Evolutionary conservation across 2,888 invertebrate genomes (phyloP).

Genomic region (Plusia festucae): DNA sequence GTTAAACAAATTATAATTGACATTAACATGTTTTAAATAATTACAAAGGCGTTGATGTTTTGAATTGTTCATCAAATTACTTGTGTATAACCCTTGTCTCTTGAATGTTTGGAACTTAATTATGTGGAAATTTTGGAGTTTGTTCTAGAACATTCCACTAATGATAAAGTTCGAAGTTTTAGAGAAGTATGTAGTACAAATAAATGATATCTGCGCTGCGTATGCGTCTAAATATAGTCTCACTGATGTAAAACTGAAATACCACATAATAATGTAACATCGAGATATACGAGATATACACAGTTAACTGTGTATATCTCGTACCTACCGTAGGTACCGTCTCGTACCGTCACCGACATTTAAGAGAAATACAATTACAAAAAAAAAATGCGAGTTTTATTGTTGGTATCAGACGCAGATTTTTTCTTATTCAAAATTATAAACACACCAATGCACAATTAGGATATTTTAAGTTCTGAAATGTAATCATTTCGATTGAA

Average conservation of each 20-base stretch:
- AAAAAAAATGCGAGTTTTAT: too few species aligned
- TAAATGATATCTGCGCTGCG: background rate
- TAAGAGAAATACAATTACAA: too few species aligned
- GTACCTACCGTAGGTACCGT: too few species aligned
- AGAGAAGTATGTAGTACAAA: background rate
- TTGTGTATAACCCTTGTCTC: conserved; percentile 5
- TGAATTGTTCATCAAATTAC: conserved; percentile 6
- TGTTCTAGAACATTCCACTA: background rate
- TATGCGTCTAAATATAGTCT: background rate
- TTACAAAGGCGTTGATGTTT: conserved; percentile 2
- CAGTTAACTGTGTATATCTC: too few species aligned
- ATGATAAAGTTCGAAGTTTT: background rate
- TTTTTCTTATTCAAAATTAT: too few species aligned
- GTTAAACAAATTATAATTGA: background rate
- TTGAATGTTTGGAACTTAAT: background rate
- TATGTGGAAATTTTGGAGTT: background rate
- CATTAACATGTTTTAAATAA: conserved; percentile 4
- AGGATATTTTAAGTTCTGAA: too few species aligned
- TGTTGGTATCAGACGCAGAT: too few species aligned
- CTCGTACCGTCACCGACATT: too few species aligned
- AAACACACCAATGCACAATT: too few species aligned
- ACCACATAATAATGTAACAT: background rate
- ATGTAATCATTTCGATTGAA: too few species aligned
- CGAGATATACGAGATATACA: too few species aligned
- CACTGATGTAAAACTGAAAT: background rate